Evolutionary conservation across 37 sponge, comb jelly and placozoan species (phyloP).

Genomic region (Beroe forskalii): DNA sequence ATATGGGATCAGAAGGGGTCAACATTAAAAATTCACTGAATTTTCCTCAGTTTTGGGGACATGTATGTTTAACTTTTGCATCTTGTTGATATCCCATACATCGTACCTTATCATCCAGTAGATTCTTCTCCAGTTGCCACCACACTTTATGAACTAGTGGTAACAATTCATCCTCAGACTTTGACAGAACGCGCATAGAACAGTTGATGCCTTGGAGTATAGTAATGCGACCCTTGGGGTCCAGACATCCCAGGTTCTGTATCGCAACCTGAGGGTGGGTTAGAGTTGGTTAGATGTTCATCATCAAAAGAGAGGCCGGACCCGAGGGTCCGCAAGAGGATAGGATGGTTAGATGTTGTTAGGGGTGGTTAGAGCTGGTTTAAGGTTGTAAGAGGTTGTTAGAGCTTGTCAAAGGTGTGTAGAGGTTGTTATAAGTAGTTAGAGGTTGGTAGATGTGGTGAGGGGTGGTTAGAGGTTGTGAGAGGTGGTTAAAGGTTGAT

Average conservation of each 20-base stretch:
- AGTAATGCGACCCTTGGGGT: background rate
- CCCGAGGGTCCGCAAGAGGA: no score
- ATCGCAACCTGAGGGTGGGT: background rate
- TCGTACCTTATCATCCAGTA: slow-evolving; percentile 5
- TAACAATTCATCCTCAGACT: slow-evolving; percentile 18
- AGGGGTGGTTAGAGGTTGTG: no score
- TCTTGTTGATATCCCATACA: no score
- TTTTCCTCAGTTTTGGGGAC: background rate
- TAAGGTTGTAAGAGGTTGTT: no score
- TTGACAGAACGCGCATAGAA: background rate
- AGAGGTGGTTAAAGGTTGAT: background rate
- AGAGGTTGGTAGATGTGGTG: no score
- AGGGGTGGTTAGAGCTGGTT: no score
- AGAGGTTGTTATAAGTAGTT: background rate
- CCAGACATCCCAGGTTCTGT: background rate
- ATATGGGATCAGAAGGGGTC: no score
- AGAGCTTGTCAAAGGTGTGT: background rate
- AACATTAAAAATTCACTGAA: no score
- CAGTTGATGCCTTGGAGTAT: background rate
- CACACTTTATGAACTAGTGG: slow-evolving; percentile 41
- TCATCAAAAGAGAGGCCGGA: no score
- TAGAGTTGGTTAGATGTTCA: no score
- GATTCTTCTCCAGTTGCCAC: slow-evolving; percentile 51
- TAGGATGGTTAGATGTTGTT: no score
- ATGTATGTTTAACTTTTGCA: no score